Percentiles rank a stretch among this genome's conserved stretches.
Evolutionary conservation across 2,113 vertebrate species (phyloP).

Genomic region (Crotalus horridus): DNA sequence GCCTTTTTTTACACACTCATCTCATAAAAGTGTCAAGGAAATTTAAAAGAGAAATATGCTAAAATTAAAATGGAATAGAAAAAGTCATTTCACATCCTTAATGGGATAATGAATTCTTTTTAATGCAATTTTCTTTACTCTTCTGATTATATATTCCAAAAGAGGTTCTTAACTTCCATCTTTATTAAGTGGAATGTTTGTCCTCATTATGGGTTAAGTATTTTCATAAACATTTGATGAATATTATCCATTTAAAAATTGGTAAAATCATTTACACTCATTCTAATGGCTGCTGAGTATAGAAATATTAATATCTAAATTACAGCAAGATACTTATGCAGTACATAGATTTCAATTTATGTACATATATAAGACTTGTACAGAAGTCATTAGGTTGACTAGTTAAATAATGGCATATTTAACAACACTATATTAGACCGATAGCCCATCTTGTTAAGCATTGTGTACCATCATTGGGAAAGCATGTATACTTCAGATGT

Average conservation of each 20-base stretch:
- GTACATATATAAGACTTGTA: not conserved
- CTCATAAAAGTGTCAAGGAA: constrained; percentile 43
- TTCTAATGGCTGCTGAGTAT: constrained; percentile 47
- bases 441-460: not conserved
- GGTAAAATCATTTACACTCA: constrained; percentile 62
- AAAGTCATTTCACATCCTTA: constrained; percentile 64
- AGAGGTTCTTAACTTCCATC: constrained; percentile 64
- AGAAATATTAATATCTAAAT: constrained; percentile 51
- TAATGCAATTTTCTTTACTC: constrained; percentile 67
- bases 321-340: constrained; percentile 11
- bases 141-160: constrained; percentile 65
- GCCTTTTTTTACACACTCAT: constrained; percentile 49
- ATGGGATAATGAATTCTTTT: constrained; percentile 64
- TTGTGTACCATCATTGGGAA: not conserved
- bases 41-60: constrained; percentile 58
- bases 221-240: constrained; percentile 64
- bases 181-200: constrained; percentile 55
- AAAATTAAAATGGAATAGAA: constrained; percentile 63
- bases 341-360: constrained; percentile 5
- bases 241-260: constrained; percentile 68
- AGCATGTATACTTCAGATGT: not conserved
- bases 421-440: not conserved
- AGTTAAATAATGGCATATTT: not conserved
- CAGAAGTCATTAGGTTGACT: constrained; percentile 18
- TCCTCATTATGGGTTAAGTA: constrained; percentile 58